phyloP scores from a whole-genome alignment of 1,140 invertebrate species.

The Leptonema lineaticorne region DNA sequence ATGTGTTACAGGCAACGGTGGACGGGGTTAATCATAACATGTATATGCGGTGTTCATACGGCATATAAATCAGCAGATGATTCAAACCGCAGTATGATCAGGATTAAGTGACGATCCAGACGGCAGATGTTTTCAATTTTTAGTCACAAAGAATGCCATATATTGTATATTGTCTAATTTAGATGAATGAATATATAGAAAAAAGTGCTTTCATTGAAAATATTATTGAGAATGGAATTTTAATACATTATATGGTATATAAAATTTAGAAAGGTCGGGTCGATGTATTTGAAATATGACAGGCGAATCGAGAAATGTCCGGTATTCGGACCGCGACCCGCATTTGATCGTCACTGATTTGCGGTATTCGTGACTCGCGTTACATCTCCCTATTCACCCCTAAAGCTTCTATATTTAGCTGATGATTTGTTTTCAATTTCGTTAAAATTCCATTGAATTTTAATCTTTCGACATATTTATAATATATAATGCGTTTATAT shows the following conservation, averaged over 20 bases:
- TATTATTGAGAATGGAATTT: no score
- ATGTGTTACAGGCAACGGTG: background rate
- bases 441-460: no score
- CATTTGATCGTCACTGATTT: conserved; percentile 24
- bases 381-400: no score
- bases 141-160: no score
- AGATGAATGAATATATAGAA: no score
- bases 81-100: background rate
- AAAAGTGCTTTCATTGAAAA: no score
- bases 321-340: conserved; percentile 11
- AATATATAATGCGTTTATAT: background rate
- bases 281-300: conserved; percentile 21
- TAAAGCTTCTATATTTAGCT: no score
- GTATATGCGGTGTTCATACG: background rate
- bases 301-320: conserved; percentile 12
- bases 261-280: no score
- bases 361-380: conserved; percentile 15
- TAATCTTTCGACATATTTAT: background rate
- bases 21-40: background rate
- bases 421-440: no score
- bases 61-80: conserved; percentile 19
- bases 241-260: no score
- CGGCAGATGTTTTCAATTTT: background rate
- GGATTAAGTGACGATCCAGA: conserved; percentile 5
- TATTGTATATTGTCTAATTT: no score